Conservation (phyloP, 2,113 vertebrate species). For the Labeo rohita region DNA sequence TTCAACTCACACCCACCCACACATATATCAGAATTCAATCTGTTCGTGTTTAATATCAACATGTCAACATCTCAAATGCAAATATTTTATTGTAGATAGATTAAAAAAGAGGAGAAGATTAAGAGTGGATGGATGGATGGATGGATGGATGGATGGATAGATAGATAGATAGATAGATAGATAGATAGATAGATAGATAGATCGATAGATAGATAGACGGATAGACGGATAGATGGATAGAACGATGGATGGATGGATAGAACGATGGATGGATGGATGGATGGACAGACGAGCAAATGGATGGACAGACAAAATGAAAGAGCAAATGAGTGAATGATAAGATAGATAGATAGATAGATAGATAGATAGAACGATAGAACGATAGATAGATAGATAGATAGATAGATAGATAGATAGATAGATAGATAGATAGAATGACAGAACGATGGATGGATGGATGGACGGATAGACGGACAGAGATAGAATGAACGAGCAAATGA, state of each 20-base stretch:
- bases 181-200: too few species aligned
- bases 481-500: too few species aligned
- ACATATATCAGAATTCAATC: not conserved
- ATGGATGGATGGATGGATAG: not conserved
- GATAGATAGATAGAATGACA: not conserved
- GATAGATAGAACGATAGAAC: too few species aligned
- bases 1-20: constrained; percentile 4
- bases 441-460: fast-evolving
- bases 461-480: not conserved
- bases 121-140: not conserved
- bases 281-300: too few species aligned
- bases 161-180: not conserved
- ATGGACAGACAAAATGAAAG: too few species aligned
- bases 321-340: not conserved
- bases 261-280: too few species aligned
- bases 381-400: not conserved
- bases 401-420: fast-evolving
- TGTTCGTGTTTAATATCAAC: constrained; percentile 3
- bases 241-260: too few species aligned
- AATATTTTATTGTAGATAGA: not conserved
- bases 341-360: too few species aligned
- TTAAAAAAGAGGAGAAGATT: too few species aligned
- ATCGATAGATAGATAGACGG: not conserved
- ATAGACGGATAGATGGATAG: not conserved
- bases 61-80: not conserved